phyloP scores from a whole-genome alignment of 2,113 vertebrate species.

The Cinclus mexicanus region DNA sequence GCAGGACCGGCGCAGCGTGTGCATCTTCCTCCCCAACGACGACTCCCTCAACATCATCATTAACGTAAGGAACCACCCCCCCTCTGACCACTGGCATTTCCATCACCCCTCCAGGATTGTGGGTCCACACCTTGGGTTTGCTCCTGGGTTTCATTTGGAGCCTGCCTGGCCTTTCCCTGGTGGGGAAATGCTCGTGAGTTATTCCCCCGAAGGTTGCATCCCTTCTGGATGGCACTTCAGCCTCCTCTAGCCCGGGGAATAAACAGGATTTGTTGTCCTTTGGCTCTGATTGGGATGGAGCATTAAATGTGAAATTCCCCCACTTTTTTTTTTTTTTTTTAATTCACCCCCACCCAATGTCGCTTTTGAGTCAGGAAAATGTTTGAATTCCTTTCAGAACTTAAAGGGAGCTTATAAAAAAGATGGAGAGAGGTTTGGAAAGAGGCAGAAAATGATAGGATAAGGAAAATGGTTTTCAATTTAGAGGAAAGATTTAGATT shows the following conservation, averaged over 20 bases:
- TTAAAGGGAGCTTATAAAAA: background rate
- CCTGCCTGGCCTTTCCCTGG: background rate
- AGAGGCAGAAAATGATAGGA: background rate
- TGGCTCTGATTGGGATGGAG: background rate
- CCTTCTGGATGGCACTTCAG: rapidly evolving
- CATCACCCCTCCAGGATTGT: rapidly evolving
- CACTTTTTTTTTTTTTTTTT: background rate
- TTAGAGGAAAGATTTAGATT: background rate
- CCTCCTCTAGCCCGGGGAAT: background rate
- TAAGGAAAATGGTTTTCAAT: background rate
- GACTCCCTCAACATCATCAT: conserved; percentile 97
- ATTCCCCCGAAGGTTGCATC: background rate
- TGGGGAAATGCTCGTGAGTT: rapidly evolving
- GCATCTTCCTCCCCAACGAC: conserved; percentile 96
- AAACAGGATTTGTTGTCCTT: background rate
- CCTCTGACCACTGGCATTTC: rapidly evolving
- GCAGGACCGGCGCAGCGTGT: conserved; percentile 98
- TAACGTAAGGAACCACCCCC: conserved; percentile 77
- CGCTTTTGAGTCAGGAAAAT: background rate
- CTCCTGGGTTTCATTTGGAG: background rate
- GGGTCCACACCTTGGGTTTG: background rate
- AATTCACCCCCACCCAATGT: background rate
- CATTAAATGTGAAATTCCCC: background rate
- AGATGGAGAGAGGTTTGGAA: background rate
- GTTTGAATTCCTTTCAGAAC: background rate